Evolutionary conservation across 2,113 vertebrate species (phyloP), one percentile per base, ranked within the genome.

Genomic region (Oryzias curvinotus): DNA sequence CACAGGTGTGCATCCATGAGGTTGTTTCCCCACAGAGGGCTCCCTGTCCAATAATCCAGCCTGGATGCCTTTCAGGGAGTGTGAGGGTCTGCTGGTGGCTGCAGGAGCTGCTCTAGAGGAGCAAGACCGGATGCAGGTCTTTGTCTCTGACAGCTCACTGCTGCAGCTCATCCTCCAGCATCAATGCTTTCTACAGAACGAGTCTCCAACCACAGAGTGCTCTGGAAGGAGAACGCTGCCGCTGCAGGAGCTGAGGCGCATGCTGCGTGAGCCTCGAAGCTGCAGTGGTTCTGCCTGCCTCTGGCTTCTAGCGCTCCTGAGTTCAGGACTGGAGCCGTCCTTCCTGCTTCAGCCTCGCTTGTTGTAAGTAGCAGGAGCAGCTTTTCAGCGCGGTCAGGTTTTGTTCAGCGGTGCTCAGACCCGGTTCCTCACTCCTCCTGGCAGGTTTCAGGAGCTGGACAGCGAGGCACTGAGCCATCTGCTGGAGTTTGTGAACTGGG

Each of bases 401-500:
- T 16, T 7, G 16, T 26, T 10, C 17, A 17, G 17, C 5, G 13
- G 1, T 17, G 17, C 6, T 49, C 25, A 7, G 16, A 56, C 48
- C 49, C 14, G 12, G 23, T n/a, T 25, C 3, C 28, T 55, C 41
- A 3, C 51, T 12, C 65, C 7, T 6, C 73, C 44, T 14, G 52
- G 58, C 19, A 95, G 94, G 91, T 63, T 94, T 78, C 71, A 88
- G 15, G 76, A 87, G 36, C 90, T 87, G 30, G 87, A 80, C 18
- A 71, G 88, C 14, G 84, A 85, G 1, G 75, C 81, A 25, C 68
- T 95, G 66, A 92, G 93, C 82, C 93, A 93, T 73, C 88, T 92
- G 65, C 89, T 96, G 64, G 91, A 94, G 78, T 95, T 95, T 73
- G 87, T 93, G 62, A 94, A 96, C 81, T 96, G 95, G 95, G 93